Conservation (phyloP, 37 sponge, comb jelly and placozoan genomes). For the Diacarnus erythraeanus region DNA sequence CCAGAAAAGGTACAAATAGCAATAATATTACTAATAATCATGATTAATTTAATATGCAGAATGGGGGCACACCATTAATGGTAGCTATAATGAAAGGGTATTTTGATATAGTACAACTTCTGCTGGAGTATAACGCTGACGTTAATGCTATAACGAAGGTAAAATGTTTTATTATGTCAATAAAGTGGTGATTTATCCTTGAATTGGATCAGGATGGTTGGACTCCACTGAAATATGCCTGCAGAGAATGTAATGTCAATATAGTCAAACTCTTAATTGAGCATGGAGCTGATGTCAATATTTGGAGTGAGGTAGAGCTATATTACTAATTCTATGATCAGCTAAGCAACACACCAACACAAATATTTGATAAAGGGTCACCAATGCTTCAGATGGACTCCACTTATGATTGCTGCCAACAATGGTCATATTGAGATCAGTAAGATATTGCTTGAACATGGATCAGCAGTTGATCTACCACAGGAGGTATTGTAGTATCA, state of each 20-base stretch:
- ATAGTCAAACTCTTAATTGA: not conserved
- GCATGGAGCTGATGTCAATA: not conserved
- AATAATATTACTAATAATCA: no score
- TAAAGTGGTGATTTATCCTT: not conserved
- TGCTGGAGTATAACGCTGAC: not conserved
- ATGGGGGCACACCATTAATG: no score
- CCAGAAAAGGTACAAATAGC: no score
- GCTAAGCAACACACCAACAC: no score
- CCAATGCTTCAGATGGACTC: no score
- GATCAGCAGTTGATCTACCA: no score
- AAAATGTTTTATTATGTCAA: not conserved
- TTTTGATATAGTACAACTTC: not conserved
- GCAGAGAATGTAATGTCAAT: not conserved
- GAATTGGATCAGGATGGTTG: not conserved
- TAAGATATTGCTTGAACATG: not conserved
- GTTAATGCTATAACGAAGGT: not conserved
- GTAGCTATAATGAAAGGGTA: no score
- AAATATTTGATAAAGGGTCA: no score
- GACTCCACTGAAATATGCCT: not conserved
- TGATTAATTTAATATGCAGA: no score
- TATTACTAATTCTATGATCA: no score
- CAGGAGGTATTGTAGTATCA: no score
- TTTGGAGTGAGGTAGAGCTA: no score
- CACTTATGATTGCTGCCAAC: slow-evolving; percentile 7
- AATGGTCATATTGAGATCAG: not conserved